These are phyloP conservation scores for Typhlichthys subterraneus DNA, from an alignment of 2,797 vertebrate species.

Conservation along the genomic window DNA sequence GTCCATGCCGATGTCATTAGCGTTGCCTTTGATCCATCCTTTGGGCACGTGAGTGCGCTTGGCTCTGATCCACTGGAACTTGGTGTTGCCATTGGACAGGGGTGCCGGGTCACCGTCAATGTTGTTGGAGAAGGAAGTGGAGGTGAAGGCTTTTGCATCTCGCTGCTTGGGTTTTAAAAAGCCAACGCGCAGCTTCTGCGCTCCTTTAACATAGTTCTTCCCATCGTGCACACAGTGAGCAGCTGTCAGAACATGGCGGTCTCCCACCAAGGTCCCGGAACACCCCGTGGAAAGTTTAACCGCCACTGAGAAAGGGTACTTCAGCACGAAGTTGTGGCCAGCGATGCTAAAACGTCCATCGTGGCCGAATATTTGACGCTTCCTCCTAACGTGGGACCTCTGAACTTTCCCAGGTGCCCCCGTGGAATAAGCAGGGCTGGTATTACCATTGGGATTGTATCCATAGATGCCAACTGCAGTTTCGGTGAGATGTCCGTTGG, in stretches of 20 bases:
- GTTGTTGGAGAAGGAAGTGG: slow-evolving; percentile 70
- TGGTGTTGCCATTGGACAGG: slow-evolving; percentile 82
- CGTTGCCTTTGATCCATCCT: slow-evolving; percentile 96
- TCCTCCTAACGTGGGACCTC: slow-evolving; percentile 74
- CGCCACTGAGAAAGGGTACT: slow-evolving; percentile 93
- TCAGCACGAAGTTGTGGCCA: slow-evolving; percentile 89
- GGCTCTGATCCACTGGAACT: slow-evolving; percentile 97
- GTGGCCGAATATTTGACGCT: slow-evolving; percentile 94
- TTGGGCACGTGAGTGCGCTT: slow-evolving; percentile 96
- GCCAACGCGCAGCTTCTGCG: slow-evolving; percentile 93
- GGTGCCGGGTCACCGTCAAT: slow-evolving; percentile 41
- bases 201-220: slow-evolving; percentile 96
- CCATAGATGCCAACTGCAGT: slow-evolving; percentile 90
- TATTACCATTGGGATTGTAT: slow-evolving; percentile 55
- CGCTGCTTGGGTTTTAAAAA: slow-evolving; percentile 88
- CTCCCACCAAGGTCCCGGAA: slow-evolving; percentile 91
- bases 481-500: slow-evolving; percentile 87
- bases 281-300: slow-evolving; percentile 97
- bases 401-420: slow-evolving; percentile 41
- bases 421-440: slow-evolving; percentile 38
- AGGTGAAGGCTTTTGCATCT: slow-evolving; percentile 68
- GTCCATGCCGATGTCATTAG: slow-evolving; percentile 98
- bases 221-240: slow-evolving; percentile 97
- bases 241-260: slow-evolving; percentile 93
- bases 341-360: slow-evolving; percentile 95